These are phyloP conservation scores for Montipora efflorescens DNA, from an alignment of 64 coral and sea anemone genomes.

Conservation along the genomic window DNA sequence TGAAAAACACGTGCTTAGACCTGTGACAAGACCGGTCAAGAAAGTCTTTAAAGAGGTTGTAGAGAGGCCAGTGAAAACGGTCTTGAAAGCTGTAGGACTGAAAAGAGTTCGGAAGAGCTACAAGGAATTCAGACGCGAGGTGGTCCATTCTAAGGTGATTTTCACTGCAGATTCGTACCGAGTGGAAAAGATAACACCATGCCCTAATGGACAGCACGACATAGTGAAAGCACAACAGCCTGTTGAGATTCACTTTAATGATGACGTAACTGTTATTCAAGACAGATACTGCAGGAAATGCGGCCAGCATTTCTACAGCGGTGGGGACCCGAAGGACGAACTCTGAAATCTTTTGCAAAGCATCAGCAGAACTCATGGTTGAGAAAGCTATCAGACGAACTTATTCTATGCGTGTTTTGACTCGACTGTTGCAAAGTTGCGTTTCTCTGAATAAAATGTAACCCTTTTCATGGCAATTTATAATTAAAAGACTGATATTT, in stretches of 20 bases:
- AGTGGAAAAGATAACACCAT: constrained; percentile 71
- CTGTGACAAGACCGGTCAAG: constrained; percentile 51
- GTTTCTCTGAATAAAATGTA: no score
- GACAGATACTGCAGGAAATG: constrained; percentile 86
- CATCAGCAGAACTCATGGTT: no score
- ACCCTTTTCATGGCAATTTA: no score
- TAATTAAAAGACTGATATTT: no score
- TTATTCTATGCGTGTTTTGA: not conserved
- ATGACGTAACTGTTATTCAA: constrained; percentile 57
- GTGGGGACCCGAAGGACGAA: constrained; percentile 34
- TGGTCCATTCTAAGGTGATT: constrained; percentile 55
- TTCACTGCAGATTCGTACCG: constrained; percentile 73
- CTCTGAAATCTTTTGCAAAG: constrained; percentile 2
- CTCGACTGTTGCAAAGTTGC: no score
- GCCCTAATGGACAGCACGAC: constrained; percentile 71
- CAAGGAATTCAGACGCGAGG: constrained; percentile 60
- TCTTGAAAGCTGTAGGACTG: constrained; percentile 44
- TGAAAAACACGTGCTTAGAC: constrained; percentile 33
- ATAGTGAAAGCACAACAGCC: constrained; percentile 78
- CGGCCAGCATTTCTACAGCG: constrained; percentile 69
- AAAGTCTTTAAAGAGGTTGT: constrained; percentile 59
- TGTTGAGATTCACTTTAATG: constrained; percentile 71
- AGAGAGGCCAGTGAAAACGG: constrained; percentile 63
- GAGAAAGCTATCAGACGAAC: not conserved
- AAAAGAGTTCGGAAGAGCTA: constrained; percentile 73